Conservation (phyloP, 2,888 invertebrate genomes). For the Tricholauxania praeusta region DNA sequence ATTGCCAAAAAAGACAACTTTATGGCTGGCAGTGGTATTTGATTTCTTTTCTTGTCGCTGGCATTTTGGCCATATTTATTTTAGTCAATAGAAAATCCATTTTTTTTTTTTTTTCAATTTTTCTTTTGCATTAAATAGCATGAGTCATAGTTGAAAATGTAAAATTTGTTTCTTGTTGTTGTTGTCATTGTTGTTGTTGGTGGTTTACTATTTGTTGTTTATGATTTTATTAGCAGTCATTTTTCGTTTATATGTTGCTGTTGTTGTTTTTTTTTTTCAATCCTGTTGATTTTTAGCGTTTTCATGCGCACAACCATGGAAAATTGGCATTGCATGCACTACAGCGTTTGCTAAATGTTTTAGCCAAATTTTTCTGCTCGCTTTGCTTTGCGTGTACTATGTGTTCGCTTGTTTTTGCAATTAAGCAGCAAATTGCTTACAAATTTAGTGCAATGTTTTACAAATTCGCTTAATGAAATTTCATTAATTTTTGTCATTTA, state of each 20-base stretch:
- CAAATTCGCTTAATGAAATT: conserved; percentile 36
- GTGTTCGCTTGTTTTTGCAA: conserved; percentile 47
- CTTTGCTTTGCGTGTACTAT: conserved; percentile 1
- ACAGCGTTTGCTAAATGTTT: conserved; percentile 31
- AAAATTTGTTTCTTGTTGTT: conserved; percentile 41
- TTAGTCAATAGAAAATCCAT: conserved; percentile 14
- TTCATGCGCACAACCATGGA: conserved; percentile 27
- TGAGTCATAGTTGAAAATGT: conserved; percentile 37
- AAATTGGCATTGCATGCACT: conserved; percentile 26
- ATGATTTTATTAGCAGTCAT: conserved; percentile 33
- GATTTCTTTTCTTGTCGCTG: conserved; percentile 10
- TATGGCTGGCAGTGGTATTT: conserved; percentile 25
- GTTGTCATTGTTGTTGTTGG: conserved; percentile 43
- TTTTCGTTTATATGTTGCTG: neutral
- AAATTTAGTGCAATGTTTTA: conserved; percentile 55
- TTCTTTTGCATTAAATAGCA: conserved; percentile 23
- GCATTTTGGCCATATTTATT: conserved; percentile 21
- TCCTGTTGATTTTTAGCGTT: conserved; percentile 42
- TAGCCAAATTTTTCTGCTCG: neutral
- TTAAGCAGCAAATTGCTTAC: conserved; percentile 65
- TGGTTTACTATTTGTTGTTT: conserved; percentile 41
- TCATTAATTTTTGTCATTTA: conserved; percentile 30
- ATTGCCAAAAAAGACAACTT: conserved; percentile 8
- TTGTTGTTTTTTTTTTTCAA: conserved; percentile 32
- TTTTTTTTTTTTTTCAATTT: neutral